These are phyloP conservation scores for Zingel zingel DNA, from an alignment of 2,113 vertebrate species.

Conservation along the genomic window DNA sequence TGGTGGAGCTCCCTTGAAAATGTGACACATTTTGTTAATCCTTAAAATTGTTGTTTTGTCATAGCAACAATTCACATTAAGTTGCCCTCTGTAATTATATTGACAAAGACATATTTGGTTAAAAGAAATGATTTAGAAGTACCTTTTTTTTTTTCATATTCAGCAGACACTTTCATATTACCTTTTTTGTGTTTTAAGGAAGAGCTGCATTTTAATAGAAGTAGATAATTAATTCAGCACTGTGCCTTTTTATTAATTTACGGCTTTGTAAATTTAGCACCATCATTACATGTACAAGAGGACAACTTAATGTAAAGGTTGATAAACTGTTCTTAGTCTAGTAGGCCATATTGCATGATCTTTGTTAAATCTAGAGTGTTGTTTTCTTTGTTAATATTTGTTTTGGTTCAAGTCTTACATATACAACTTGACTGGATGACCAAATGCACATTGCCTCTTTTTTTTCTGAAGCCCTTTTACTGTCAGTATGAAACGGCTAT, in stretches of 20 bases:
- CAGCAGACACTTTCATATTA: background rate
- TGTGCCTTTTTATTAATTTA: background rate
- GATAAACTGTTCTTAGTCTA: slow-evolving; percentile 68
- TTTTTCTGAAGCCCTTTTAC: slow-evolving; percentile 7
- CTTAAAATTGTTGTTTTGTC: slow-evolving; percentile 77
- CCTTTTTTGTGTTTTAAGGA: background rate
- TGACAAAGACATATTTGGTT: background rate
- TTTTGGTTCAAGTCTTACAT: slow-evolving; percentile 80
- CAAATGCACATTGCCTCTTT: slow-evolving; percentile 79
- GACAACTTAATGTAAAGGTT: slow-evolving; percentile 79
- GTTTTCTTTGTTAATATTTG: slow-evolving; percentile 79
- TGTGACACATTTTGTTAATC: slow-evolving; percentile 67
- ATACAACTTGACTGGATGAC: slow-evolving; percentile 66
- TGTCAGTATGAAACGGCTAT: slow-evolving; percentile 4
- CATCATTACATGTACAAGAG: slow-evolving; percentile 51
- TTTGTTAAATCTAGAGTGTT: slow-evolving; percentile 77
- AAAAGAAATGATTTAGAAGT: background rate
- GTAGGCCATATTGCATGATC: slow-evolving; percentile 77
- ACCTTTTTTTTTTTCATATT: background rate
- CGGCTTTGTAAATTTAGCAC: background rate
- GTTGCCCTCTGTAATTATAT: slow-evolving; percentile 67
- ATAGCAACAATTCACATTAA: slow-evolving; percentile 80
- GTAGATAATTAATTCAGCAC: slow-evolving; percentile 4
- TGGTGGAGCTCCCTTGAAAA: slow-evolving; percentile 82
- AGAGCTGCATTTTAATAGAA: slow-evolving; percentile 2